phyloP scores from a whole-genome alignment of 2,113 vertebrate species.

The Siniperca chuatsi region DNA sequence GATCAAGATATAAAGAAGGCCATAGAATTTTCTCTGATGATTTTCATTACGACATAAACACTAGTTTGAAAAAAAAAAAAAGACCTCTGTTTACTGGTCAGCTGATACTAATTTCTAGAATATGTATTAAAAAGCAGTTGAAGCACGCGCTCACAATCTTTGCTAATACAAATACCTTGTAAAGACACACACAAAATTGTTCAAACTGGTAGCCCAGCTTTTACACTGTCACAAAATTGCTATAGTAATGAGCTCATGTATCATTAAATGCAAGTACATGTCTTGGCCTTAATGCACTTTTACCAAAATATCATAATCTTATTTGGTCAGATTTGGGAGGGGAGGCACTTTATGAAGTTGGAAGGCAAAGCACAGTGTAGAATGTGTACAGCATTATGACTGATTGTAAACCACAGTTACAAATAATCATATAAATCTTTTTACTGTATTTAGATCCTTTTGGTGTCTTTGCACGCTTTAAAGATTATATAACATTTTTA shows the following conservation, averaged over 20 bases:
- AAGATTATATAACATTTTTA: no score
- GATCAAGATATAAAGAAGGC: constrained; percentile 1
- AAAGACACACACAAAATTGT: background rate
- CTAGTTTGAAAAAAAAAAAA: background rate
- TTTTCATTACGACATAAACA: background rate
- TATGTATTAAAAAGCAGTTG: background rate
- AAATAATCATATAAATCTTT: constrained; percentile 17
- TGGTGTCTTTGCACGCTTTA: constrained; percentile 32
- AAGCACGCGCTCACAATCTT: constrained; percentile 14
- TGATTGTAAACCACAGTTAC: constrained; percentile 9
- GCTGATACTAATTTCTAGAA: background rate
- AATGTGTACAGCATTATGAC: background rate
- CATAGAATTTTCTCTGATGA: background rate
- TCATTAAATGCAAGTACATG: background rate
- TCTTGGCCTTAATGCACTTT: constrained; percentile 18
- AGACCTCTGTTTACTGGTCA: background rate
- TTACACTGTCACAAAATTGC: constrained; percentile 7
- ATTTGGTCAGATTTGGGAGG: constrained; percentile 7
- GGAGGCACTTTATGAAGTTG: background rate
- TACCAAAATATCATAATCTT: background rate
- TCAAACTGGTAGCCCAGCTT: background rate
- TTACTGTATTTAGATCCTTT: constrained; percentile 19
- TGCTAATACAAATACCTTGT: constrained; percentile 3
- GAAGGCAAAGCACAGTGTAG: background rate
- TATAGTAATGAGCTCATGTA: background rate